A percentile compares a stretch with the other conserved stretches of the same genome.
Conservation (phyloP, 2,888 invertebrate species). For the Drosophila mettleri region DNA sequence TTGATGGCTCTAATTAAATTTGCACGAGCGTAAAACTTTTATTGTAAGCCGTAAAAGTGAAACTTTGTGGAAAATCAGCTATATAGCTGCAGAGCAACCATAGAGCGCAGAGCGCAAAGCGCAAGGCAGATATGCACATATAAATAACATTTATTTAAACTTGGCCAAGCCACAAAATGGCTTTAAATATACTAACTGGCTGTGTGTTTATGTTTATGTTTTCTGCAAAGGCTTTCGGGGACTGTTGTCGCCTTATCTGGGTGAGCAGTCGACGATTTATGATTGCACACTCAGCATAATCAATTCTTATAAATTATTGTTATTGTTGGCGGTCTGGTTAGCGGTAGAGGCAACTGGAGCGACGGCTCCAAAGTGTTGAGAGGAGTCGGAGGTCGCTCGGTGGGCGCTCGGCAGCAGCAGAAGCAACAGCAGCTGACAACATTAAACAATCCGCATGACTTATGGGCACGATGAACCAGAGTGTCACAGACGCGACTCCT, state of each 20-base stretch:
- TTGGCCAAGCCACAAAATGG: constrained; percentile 53
- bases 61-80: constrained; percentile 32
- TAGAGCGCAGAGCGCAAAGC: constrained; percentile 19
- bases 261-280: constrained; percentile 63
- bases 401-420: constrained; percentile 37
- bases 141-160: constrained; percentile 58
- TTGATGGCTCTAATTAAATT: constrained; percentile 71
- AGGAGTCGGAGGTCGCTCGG: neutral
- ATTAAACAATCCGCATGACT: constrained; percentile 72
- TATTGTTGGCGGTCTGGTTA: constrained; percentile 65
- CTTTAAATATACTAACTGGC: constrained; percentile 42
- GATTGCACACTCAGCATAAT: constrained; percentile 77
- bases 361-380: constrained; percentile 10
- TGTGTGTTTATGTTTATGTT: constrained; percentile 2
- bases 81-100: constrained; percentile 9
- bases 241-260: constrained; percentile 55
- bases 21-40: constrained; percentile 62
- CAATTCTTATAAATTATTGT: constrained; percentile 80
- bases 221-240: neutral
- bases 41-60: constrained; percentile 61
- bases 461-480: constrained; percentile 65
- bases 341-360: constrained; percentile 29
- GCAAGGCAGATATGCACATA: constrained; percentile 31
- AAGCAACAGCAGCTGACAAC: constrained; percentile 64
- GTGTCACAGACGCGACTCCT: constrained; percentile 13